Evolutionary conservation across 2,888 invertebrate species (phyloP).

Genomic region (Synanthedon formicaeformis): DNA sequence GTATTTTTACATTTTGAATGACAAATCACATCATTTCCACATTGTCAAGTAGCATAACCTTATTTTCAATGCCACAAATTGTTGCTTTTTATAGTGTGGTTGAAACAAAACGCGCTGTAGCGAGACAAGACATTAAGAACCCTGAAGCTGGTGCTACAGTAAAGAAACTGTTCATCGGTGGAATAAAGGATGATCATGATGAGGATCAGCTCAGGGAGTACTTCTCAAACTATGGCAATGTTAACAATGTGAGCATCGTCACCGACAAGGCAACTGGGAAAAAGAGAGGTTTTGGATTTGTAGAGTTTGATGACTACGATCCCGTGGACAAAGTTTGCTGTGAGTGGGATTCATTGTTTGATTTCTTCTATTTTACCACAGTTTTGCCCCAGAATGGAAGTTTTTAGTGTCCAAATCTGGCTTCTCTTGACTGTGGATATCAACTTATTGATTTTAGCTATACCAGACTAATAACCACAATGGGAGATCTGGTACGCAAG

Average conservation of each 20-base stretch:
- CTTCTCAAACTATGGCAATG: conserved; percentile 85
- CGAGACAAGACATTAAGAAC: conserved; percentile 89
- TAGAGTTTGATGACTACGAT: conserved; percentile 97
- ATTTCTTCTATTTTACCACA: conserved; percentile 28
- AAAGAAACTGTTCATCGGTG: conserved; percentile 95
- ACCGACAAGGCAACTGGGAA: conserved; percentile 94
- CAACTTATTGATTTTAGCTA: conserved; percentile 61
- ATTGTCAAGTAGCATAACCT: too few species aligned
- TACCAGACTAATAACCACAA: conserved; percentile 37
- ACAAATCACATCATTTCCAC: too few species aligned
- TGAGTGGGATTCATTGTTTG: conserved; percentile 58
- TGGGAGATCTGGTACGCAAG: conserved; percentile 60
- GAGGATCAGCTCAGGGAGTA: conserved; percentile 90
- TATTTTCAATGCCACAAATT: not conserved
- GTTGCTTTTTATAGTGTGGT: conserved; percentile 74
- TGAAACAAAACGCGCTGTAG: conserved; percentile 97
- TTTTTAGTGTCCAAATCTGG: conserved; percentile 47
- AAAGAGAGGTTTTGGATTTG: conserved; percentile 95
- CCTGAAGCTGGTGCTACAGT: conserved; percentile 95
- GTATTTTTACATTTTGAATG: too few species aligned
- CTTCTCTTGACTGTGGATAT: conserved; percentile 65
- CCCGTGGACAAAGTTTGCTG: conserved; percentile 96
- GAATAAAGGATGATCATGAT: conserved; percentile 92
- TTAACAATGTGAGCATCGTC: conserved; percentile 88
- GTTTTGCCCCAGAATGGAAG: conserved; percentile 64